Base-by-base conservation (phyloP, 2,888 invertebrate genomes). In the Parnassius apollo region DNA sequence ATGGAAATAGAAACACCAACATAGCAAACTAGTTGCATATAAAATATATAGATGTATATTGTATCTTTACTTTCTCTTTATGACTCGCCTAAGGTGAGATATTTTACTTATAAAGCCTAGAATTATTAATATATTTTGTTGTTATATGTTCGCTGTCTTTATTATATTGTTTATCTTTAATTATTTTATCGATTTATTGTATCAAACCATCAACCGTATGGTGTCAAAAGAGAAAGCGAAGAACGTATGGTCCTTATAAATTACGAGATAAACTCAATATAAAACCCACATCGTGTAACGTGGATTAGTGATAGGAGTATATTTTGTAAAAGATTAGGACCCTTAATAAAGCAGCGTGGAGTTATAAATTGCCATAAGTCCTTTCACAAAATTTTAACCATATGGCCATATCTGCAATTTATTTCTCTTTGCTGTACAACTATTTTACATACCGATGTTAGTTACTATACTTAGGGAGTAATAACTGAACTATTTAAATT, bases 371-470 rank as follows among this genome's bases (percentile, higher is more conserved):
- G 77, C 45, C 42, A 53, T 64, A 54, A 60, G 61, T 63, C 67
- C 3, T 63, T 59, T 59, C 57, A 62, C 62, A 66, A 66, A 66
- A 53, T 63, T 55, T 56, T 49, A 61, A 61, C 35, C 56, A 67
- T 63, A 67, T 68, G 59, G 64, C 65, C 60, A 65, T 57, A 48
- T 68, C 69, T 63, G 73, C 74, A 75, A 79, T 72, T 76, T 80
- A 83, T 81, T 79, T 65, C 69, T 72, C 81, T 83, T 84, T 81
- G 77, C 78, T 80, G 84, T 79, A 62, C 68, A 71, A 80, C 84
- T 91, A 91, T 91, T 91, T 91, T 91, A 88, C 87, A 90, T 88
- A 90, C 90, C 83, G 86, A 90, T 85, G 87, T 89, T 88, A 91
- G 90, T 85, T 84, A 85, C 79, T 84, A 82, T 84, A 84, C 73